Evolutionary conservation across 2,888 invertebrate genomes (phyloP).

Genomic region (Minunthozetes semirufus): DNA sequence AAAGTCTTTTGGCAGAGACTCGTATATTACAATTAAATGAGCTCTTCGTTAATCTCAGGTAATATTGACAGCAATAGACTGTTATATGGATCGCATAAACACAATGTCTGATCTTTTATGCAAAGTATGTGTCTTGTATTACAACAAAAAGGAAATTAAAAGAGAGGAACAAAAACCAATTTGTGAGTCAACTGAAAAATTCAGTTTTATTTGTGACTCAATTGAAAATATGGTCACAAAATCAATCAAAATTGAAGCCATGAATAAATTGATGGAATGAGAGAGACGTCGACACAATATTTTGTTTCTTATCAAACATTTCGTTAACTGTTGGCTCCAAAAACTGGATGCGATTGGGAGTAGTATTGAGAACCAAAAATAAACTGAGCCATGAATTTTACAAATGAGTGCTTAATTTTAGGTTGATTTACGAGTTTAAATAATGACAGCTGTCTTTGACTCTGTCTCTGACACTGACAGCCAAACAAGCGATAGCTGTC

Average conservation of each 20-base stretch:
- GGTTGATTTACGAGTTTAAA: slow-evolving; percentile 19
- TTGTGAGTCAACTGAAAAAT: background rate
- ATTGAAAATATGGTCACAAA: background rate
- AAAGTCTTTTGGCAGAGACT: background rate
- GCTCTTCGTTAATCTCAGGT: slow-evolving; percentile 17
- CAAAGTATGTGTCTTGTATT: background rate
- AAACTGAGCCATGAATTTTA: slow-evolving; percentile 21
- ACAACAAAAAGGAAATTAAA: slow-evolving; percentile 18
- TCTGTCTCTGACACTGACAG: slow-evolving; percentile 11
- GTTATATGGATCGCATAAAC: background rate
- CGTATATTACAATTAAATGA: slow-evolving; percentile 15
- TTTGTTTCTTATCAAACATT: too few relatives aligned
- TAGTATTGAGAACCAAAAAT: background rate
- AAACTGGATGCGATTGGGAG: too few relatives aligned
- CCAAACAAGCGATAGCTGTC: slow-evolving; percentile 23
- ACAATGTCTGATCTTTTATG: background rate
- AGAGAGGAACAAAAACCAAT: background rate
- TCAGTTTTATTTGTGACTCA: background rate
- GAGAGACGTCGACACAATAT: too few relatives aligned
- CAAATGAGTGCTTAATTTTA: slow-evolving; percentile 22
- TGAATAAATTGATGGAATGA: background rate
- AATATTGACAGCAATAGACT: background rate
- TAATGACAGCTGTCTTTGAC: slow-evolving; percentile 19
- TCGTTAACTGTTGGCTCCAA: too few relatives aligned
- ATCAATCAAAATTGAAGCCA: background rate